Conservation (phyloP, 2,888 invertebrate genomes). For the Eilema griseolum region DNA sequence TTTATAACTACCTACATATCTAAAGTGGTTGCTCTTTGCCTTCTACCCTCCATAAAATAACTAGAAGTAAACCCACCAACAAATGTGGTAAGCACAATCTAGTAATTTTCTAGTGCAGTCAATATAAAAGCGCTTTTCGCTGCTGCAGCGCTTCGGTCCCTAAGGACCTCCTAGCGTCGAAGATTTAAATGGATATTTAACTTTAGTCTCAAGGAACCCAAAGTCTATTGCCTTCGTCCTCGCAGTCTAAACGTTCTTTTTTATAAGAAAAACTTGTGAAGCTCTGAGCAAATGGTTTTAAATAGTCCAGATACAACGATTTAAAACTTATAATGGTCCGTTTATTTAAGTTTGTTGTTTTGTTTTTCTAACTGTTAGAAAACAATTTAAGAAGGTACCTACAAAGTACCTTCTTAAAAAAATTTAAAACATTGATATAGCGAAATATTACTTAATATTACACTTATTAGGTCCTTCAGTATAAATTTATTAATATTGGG, state of each 20-base stretch:
- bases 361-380: slow-evolving; percentile 25
- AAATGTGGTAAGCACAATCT: slow-evolving; percentile 34
- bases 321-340: slow-evolving; percentile 51
- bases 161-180: slow-evolving; percentile 68
- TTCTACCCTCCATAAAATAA: slow-evolving; percentile 11
- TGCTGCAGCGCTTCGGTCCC: slow-evolving; percentile 78
- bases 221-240: slow-evolving; percentile 81
- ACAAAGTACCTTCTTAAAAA: no score
- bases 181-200: slow-evolving; percentile 87
- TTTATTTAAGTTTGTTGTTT: slow-evolving; percentile 53
- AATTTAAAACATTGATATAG: no score
- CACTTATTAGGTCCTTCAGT: no score
- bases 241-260: slow-evolving; percentile 66
- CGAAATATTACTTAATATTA: no score
- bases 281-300: slow-evolving; percentile 82
- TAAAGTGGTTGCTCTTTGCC: not conserved
- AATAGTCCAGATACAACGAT: slow-evolving; percentile 69
- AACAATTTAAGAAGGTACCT: not conserved
- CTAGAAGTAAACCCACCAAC: slow-evolving; percentile 21
- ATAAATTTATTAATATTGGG: not conserved
- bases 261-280: slow-evolving; percentile 71
- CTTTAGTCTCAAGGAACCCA: slow-evolving; percentile 83
- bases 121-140: slow-evolving; percentile 56
- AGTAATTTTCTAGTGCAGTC: slow-evolving; percentile 56
- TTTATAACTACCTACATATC: not conserved